These are phyloP conservation scores for Drosophila acutilabella DNA, from an alignment of 2,888 invertebrate genomes.

Conservation along the genomic window DNA sequence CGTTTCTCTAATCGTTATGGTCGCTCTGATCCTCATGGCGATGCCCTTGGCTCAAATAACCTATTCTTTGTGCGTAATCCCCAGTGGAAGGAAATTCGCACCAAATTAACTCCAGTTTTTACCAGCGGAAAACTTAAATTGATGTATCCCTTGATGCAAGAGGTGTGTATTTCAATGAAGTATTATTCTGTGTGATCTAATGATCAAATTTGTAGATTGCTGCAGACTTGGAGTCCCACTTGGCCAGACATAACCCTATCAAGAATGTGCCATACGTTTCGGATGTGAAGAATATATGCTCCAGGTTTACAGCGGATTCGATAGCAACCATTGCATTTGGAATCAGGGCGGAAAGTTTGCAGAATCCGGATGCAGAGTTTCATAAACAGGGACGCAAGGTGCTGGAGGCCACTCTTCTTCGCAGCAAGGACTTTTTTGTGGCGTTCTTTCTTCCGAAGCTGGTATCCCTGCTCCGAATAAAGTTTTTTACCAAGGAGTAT, in stretches of 20 bases:
- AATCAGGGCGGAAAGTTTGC: conserved; percentile 78
- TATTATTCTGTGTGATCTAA: not conserved
- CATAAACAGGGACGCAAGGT: conserved; percentile 70
- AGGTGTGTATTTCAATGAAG: conserved; percentile 57
- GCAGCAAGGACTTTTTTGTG: conserved; percentile 76
- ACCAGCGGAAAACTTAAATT: conserved; percentile 84
- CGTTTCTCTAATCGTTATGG: conserved; percentile 82
- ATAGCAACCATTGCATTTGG: conserved; percentile 84
- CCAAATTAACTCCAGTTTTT: conserved; percentile 85
- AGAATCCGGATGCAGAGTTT: conserved; percentile 82
- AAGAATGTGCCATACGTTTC: conserved; percentile 42
- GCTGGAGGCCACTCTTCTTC: conserved; percentile 59
- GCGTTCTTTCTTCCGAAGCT: conserved; percentile 82
- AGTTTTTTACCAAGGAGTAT: conserved; percentile 76
- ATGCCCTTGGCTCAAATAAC: conserved; percentile 84
- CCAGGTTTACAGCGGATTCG: conserved; percentile 81
- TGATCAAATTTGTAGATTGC: conserved; percentile 63
- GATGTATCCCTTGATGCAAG: conserved; percentile 82
- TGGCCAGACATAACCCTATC: conserved; percentile 36
- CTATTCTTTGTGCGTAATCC: conserved; percentile 85
- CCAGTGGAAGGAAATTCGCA: conserved; percentile 84
- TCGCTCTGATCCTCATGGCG: conserved; percentile 77
- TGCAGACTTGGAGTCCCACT: conserved; percentile 67
- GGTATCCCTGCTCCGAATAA: conserved; percentile 67
- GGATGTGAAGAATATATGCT: conserved; percentile 80